Evolutionary conservation across 2,888 invertebrate species (phyloP).

Genomic region (Drosophila affinis): DNA sequence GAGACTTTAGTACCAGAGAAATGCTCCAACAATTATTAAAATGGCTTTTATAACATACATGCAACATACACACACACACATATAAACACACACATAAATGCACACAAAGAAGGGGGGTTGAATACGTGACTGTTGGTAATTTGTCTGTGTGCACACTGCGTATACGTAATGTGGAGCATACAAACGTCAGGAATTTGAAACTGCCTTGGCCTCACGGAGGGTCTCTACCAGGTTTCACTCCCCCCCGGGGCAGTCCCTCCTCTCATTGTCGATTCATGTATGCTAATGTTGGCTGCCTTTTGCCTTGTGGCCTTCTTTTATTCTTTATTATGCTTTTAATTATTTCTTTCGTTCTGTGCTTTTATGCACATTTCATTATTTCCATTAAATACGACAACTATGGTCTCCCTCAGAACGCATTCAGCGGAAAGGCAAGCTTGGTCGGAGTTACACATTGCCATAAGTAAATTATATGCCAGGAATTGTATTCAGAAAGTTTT

Average conservation of each 20-base stretch:
- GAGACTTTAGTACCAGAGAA: conserved; percentile 36
- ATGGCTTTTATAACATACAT: conserved; percentile 26
- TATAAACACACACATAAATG: conserved; percentile 5
- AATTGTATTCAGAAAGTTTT: background rate
- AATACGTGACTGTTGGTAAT: conserved; percentile 72
- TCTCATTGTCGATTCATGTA: conserved; percentile 36
- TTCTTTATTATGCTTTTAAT: conserved; percentile 33
- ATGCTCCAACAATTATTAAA: conserved; percentile 49
- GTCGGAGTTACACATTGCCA: background rate
- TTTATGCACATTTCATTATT: conserved; percentile 14
- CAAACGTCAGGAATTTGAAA: conserved; percentile 45
- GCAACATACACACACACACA: conserved; percentile 51
- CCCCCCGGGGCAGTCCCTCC: background rate
- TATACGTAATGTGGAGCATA: conserved; percentile 64
- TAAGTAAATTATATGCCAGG: background rate
- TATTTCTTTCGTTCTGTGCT: conserved; percentile 21
- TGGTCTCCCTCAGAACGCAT: conserved; percentile 14
- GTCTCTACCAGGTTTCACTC: background rate
- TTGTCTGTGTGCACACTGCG: conserved; percentile 67
- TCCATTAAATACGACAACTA: conserved; percentile 13
- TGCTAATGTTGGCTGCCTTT: conserved; percentile 33
- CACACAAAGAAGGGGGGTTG: conserved; percentile 41
- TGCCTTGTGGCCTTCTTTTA: conserved; percentile 15
- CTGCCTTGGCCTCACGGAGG: conserved; percentile 26
- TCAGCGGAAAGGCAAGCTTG: conserved; percentile 19